Evolutionary conservation across 2,888 invertebrate genomes (phyloP), one percentile per base, ranked within the genome.

Genomic region (Azorinus chamasolen): DNA sequence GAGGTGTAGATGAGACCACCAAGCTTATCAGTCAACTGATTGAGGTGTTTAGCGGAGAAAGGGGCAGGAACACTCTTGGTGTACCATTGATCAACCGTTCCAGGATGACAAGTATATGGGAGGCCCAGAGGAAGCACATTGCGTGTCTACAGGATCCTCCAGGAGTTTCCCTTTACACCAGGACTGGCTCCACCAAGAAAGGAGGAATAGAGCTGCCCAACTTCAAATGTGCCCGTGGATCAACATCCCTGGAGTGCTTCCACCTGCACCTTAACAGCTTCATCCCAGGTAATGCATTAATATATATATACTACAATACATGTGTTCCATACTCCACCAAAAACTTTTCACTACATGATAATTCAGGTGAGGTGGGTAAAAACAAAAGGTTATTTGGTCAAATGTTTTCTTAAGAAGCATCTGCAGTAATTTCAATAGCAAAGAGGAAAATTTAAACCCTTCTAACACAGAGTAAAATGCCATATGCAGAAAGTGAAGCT

Each of bases 181-280:
- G 77, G 37, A 68, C 51, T 0, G 65, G 76, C 18, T 74, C 78
- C 0, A 3, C 62, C 12, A 69, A 37, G 64, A 87, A 83, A 43
- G 88, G 85, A 10, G 82, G 78, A 6, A 25, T 78, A n/a, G 18
- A 37, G 14, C 71, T 87, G 45, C 83, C 79, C 1, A 62, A 71
- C 1, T 86, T 73, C 69, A 46, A 80, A 14, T 87, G 88, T 74
- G 85, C 84, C 8, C 50, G 86, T 24, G 87, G 86, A 6, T 87
- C 86, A 0, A 84, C 84, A 0, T 84, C 84, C 1, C 65, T 89
- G n/a, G 88, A 88, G 55, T 64, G 54, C 12, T 88, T 88, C 48
- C 88, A 88, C 54, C 72, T 74, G 3, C 83, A 74, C 61, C 22
- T 85, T 64, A 63, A 64, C 58, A 58, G 83, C 32, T 87, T 87